Evolutionary conservation across 2,888 invertebrate species (phyloP).

Genomic region (Bombylius discolor): DNA sequence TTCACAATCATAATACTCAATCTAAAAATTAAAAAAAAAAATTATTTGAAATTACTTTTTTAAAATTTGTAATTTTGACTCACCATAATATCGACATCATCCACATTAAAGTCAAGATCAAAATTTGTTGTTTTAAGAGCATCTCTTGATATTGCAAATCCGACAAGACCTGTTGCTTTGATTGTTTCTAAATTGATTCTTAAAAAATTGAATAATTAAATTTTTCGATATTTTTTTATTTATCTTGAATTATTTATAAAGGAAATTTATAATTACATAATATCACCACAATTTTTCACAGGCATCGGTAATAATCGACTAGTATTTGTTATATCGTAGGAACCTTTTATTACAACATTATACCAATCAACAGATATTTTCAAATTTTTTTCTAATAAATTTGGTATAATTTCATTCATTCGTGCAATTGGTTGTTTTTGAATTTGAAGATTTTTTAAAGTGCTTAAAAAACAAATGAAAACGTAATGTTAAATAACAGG

Average conservation of each 20-base stretch:
- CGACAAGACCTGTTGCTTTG: conserved; percentile 5
- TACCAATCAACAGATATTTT: conserved; percentile 11
- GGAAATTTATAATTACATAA: neutral
- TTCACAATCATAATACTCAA: conserved; percentile 6
- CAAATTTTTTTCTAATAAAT: conserved; percentile 10
- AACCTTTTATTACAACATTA: conserved; percentile 6
- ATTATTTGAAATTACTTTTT: neutral
- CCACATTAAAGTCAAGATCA: conserved; percentile 4
- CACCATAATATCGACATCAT: neutral
- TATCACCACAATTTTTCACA: conserved; percentile 7
- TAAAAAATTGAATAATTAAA: neutral
- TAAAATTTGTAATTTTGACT: neutral
- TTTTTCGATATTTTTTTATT: neutral
- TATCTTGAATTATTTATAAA: no score
- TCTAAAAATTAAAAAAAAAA: conserved; percentile 1
- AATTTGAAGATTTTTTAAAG: conserved; percentile 9
- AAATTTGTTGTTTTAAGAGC: conserved; percentile 11
- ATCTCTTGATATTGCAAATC: conserved; percentile 8
- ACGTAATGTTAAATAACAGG: neutral
- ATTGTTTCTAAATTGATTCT: conserved; percentile 11
- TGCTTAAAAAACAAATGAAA: neutral
- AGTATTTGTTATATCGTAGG: conserved; percentile 11
- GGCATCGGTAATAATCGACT: conserved; percentile 12
- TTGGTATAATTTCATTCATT: conserved; percentile 9
- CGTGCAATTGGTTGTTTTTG: conserved; percentile 6